These are phyloP conservation scores for Elephantulus edwardii DNA, from an alignment of 2,113 vertebrate genomes.

Conservation along the genomic window DNA sequence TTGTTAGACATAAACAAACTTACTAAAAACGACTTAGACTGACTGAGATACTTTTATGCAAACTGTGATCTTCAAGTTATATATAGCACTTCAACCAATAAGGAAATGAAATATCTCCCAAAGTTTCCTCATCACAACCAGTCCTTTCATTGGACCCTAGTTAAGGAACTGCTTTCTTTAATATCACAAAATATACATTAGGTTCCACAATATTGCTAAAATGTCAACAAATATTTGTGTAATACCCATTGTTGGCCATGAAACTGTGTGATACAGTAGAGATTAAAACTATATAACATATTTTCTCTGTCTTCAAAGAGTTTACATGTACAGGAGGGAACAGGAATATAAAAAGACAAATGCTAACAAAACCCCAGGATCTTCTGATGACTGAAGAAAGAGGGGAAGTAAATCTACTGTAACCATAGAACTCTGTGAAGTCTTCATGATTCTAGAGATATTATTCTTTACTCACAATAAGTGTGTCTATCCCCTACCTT, in stretches of 20 bases:
- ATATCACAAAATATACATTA: neutral
- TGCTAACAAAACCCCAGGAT: neutral
- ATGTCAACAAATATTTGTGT: neutral
- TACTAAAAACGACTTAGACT: conserved; percentile 43
- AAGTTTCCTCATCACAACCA: neutral
- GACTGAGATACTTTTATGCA: conserved; percentile 53
- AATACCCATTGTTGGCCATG: neutral
- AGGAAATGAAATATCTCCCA: conserved; percentile 42
- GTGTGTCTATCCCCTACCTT: neutral
- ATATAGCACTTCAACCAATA: conserved; percentile 1
- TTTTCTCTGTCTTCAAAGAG: neutral
- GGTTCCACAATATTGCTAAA: neutral
- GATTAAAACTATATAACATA: neutral
- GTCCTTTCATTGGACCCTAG: neutral
- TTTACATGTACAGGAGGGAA: neutral
- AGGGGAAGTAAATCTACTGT: neutral
- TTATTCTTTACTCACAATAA: neutral
- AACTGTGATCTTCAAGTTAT: conserved; percentile 54
- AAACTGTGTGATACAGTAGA: neutral
- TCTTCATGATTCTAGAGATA: neutral
- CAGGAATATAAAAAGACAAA: neutral
- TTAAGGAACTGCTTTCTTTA: neutral
- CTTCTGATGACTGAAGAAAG: neutral
- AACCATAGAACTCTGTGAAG: too few relatives aligned
- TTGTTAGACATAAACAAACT: conserved; percentile 68